A percentile compares a stretch with the other conserved stretches of the same genome.
Evolutionary conservation across 2,888 invertebrate species (phyloP).

Genomic region (Carterocephalus palaemon): DNA sequence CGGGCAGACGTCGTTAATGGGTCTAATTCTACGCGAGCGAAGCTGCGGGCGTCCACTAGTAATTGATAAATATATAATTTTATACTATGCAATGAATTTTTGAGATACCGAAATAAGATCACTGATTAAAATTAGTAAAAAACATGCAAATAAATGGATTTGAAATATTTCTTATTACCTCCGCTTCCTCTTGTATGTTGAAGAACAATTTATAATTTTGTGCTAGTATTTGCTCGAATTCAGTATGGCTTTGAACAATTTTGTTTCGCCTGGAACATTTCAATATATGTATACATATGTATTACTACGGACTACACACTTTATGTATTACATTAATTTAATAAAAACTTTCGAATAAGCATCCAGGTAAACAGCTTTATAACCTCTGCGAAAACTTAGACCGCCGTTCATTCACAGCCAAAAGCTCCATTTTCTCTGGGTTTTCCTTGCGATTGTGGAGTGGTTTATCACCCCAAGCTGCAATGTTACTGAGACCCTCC

Average conservation of each 20-base stretch:
- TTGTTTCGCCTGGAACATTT: constrained; percentile 46
- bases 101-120: too few relatives aligned
- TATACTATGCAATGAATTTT: too few relatives aligned
- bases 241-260: constrained; percentile 72
- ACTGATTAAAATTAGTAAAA: too few relatives aligned
- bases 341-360: too few relatives aligned
- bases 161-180: constrained; percentile 47
- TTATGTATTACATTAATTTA: too few relatives aligned
- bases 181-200: constrained; percentile 76
- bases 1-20: too few relatives aligned
- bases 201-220: constrained; percentile 85
- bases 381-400: constrained; percentile 76
- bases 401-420: constrained; percentile 78
- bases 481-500: constrained; percentile 76
- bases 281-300: neutral
- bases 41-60: too few relatives aligned
- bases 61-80: too few relatives aligned
- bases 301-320: neutral
- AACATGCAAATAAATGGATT: too few relatives aligned
- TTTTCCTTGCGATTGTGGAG: constrained; percentile 84
- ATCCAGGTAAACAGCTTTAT: neutral
- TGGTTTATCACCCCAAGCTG: constrained; percentile 85
- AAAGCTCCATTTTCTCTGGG: constrained; percentile 62
- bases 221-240: constrained; percentile 78
- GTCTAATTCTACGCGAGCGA: too few relatives aligned